These are phyloP conservation scores for Nomada lathburiana DNA, from an alignment of 2,888 invertebrate genomes.

Conservation along the genomic window DNA sequence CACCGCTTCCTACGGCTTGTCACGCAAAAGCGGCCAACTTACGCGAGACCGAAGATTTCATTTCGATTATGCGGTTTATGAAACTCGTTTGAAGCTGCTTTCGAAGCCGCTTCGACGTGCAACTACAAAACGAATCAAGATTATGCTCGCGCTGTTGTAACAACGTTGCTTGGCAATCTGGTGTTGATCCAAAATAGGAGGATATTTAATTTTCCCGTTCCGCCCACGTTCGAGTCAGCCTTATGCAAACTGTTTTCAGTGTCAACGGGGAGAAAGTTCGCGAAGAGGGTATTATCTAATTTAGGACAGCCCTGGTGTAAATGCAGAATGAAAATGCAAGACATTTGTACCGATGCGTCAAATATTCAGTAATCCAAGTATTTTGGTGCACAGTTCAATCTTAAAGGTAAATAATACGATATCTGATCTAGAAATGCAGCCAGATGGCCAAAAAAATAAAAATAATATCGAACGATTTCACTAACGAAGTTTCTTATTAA, in stretches of 20 bases:
- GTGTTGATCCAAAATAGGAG: not conserved
- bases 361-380: not conserved
- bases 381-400: too few relatives aligned
- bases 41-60: conserved; percentile 40
- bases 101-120: too few relatives aligned
- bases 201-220: not conserved
- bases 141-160: not conserved
- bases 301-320: not conserved
- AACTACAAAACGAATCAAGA: conserved; percentile 17
- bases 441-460: too few relatives aligned
- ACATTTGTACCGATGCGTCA: not conserved
- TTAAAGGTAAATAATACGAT: too few relatives aligned
- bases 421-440: too few relatives aligned
- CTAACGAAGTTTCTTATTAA: too few relatives aligned
- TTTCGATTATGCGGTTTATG: conserved; percentile 43
- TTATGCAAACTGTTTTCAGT: not conserved
- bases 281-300: not conserved
- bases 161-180: not conserved
- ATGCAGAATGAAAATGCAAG: not conserved
- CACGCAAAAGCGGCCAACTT: conserved; percentile 25
- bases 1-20: conserved; percentile 11
- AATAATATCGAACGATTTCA: too few relatives aligned
- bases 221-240: not conserved
- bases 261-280: not conserved
- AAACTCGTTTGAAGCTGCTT: conserved; percentile 30